Evolutionary conservation across 35 echinoderm and acorn worm species (phyloP).

Genomic region (Apostichopus parvimensis): DNA sequence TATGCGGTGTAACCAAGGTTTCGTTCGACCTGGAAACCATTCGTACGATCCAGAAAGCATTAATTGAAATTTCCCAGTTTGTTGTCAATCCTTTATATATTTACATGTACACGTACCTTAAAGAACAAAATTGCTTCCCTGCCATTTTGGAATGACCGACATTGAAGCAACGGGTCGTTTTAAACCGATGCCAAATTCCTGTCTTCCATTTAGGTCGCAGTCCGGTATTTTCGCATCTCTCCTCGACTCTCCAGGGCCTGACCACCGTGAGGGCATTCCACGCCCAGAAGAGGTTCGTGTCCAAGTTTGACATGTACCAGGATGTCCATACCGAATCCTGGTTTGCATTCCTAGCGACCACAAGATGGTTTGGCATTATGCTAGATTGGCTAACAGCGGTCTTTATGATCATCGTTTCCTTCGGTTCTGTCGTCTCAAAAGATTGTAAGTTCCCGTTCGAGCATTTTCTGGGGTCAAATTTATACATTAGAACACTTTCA

Average conservation of each 20-base stretch:
- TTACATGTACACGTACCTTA: too few relatives aligned
- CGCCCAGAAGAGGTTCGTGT: constrained; percentile 68
- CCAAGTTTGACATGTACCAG: constrained; percentile 71
- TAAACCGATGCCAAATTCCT: not conserved
- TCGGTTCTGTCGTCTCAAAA: constrained; percentile 67
- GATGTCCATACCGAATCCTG: constrained; percentile 88
- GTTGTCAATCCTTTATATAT: too few relatives aligned
- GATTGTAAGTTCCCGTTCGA: constrained; percentile 61
- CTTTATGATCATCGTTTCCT: constrained; percentile 75
- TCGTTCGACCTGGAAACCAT: too few relatives aligned
- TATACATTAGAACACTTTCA: not conserved
- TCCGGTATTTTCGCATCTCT: constrained; percentile 96
- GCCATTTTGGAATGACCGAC: too few relatives aligned
- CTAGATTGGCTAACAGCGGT: constrained; percentile 63
- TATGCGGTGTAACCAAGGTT: too few relatives aligned
- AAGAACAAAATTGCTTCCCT: too few relatives aligned
- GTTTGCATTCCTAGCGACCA: constrained; percentile 86
- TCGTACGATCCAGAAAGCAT: too few relatives aligned
- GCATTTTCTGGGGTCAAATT: too few relatives aligned
- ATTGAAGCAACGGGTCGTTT: too few relatives aligned
- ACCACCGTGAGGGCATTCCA: constrained; percentile 87
- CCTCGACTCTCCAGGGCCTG: constrained; percentile 81
- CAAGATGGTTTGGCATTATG: constrained; percentile 85
- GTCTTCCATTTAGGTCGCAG: constrained; percentile 77
- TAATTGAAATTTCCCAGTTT: too few relatives aligned